Base-by-base conservation (phyloP, 2,888 invertebrate species). In the Papilio demoleus region DNA sequence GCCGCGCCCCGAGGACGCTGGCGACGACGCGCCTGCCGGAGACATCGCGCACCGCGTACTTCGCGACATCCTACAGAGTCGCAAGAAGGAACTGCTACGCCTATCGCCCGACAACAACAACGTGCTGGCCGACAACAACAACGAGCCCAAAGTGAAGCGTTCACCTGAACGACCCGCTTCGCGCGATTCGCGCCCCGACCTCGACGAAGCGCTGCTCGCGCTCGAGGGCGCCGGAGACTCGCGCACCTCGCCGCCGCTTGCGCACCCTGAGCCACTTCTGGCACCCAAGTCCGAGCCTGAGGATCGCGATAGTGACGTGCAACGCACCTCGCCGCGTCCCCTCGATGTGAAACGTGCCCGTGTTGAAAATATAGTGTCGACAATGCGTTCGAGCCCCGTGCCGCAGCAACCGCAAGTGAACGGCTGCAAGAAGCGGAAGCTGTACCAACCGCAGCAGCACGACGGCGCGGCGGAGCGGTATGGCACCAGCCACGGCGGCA, bases 371-470 rank as follows among this genome's bases (percentile, higher is more conserved):
- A 98, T 99, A 80, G 97, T 98, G 78, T 97, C 97, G 76, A 97
- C 96, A 75, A 98, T 98, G 97, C 95, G 97, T 73, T 96, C 97
- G 74, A 97, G 97, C 83, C 97, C 97, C 45, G 96, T 95, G 72
- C 96, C 96, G 24, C 94, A 88, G 70, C 94, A 94, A 76, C 94
- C 95, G 0, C 95, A 96, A 85, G 96, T 97, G 76, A 98, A 98
- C 89, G 98, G 98, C 61, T 98, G 98, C 90, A 98, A 98, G 88
- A 99, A 99, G 88, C 95, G 99, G 60, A 99, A 99, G 88, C 94
- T 98, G 36, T 98, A 98, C 84, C 98, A 98, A 81, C 99, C 99
- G 12, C 98, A 98, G 87, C 98, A 98, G 82, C 97, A 98, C 87
- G 96, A 96, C 81, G 93, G 94, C 67, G 94, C 94, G 34, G 94